A percentile compares a stretch with the other conserved stretches of the same genome.
Evolutionary conservation across 2,113 vertebrate genomes (phyloP).

Genomic region (Phaethon lepturus): DNA sequence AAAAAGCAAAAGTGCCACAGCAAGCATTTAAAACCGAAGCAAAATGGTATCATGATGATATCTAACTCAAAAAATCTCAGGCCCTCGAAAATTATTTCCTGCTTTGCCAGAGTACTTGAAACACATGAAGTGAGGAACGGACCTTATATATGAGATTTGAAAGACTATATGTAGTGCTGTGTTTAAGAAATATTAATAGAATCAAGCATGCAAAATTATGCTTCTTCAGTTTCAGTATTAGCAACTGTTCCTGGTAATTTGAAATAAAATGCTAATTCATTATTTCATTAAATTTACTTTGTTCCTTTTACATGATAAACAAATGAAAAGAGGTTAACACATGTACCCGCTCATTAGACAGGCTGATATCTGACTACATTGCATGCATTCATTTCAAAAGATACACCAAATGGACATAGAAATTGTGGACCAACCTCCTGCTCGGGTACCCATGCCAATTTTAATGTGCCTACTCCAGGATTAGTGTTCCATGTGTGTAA

Average conservation of each 20-base stretch:
- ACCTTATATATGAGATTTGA: neutral
- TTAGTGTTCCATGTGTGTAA: neutral
- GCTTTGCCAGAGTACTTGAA: neutral
- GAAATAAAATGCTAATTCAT: neutral
- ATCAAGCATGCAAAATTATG: neutral
- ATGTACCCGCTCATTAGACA: neutral
- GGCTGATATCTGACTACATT: neutral
- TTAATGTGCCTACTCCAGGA: neutral
- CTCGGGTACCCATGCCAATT: neutral
- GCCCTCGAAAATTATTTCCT: neutral
- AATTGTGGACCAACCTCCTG: neutral
- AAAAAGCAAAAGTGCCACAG: neutral
- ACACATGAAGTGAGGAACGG: neutral
- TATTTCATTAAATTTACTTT: neutral
- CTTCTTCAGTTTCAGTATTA: neutral
- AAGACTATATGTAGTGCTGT: neutral
- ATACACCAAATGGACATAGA: neutral
- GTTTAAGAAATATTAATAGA: neutral
- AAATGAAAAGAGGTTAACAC: neutral
- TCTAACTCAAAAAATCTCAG: neutral
- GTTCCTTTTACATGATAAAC: neutral
- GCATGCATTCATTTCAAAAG: neutral
- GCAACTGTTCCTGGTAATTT: neutral
- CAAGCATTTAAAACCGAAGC: neutral
- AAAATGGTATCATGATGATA: neutral